Conservation (phyloP, 1,140 invertebrate species). For the Aphidius ervi region DNA sequence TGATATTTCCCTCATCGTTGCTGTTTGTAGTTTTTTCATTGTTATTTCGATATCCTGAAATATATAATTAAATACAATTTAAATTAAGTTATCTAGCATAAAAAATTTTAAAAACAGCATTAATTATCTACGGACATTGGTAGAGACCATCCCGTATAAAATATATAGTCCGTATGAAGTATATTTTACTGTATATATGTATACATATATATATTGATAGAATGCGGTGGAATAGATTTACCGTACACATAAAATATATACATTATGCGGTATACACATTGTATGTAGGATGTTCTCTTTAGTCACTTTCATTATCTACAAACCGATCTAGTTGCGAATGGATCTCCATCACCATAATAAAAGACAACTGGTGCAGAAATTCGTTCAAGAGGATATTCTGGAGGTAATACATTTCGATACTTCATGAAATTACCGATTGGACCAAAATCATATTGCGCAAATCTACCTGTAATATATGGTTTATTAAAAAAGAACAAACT, state of each 20-base stretch:
- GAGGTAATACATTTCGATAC: slow-evolving; percentile 53
- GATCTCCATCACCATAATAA: slow-evolving; percentile 61
- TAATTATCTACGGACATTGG: no score
- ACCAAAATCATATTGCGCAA: slow-evolving; percentile 35
- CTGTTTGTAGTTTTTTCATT: slow-evolving; percentile 48
- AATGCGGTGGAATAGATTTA: no score
- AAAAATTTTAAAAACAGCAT: background rate
- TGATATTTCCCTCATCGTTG: slow-evolving; percentile 50
- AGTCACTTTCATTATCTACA: slow-evolving; percentile 21
- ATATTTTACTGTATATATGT: no score
- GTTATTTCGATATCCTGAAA: slow-evolving; percentile 60
- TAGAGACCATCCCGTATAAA: no score
- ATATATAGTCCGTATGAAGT: no score
- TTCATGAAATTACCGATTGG: slow-evolving; percentile 44
- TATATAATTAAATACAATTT: slow-evolving; percentile 3
- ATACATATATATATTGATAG: no score
- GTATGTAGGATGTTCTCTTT: slow-evolving; percentile 2
- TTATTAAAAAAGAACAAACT: no score
- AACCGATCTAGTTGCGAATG: slow-evolving; percentile 39
- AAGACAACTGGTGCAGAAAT: slow-evolving; percentile 63
- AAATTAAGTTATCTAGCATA: slow-evolving; percentile 6
- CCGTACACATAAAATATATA: background rate
- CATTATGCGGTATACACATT: background rate
- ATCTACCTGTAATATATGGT: slow-evolving; percentile 29
- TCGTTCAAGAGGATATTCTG: slow-evolving; percentile 58